Evolutionary conservation across 2,888 invertebrate species (phyloP), one percentile per base, ranked within the genome.

Genomic region (Erebia aethiops): DNA sequence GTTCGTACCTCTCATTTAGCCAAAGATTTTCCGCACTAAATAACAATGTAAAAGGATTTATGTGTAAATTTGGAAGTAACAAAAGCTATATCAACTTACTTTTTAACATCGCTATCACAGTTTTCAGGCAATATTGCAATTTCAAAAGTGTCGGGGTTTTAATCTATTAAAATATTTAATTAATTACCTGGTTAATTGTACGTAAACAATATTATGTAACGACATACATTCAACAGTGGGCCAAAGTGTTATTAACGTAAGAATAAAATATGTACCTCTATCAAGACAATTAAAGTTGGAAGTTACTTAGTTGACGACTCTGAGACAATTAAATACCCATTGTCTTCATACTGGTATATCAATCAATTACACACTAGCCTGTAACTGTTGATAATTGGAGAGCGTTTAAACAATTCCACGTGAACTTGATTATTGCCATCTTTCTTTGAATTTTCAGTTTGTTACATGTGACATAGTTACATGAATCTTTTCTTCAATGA

Each of bases 1-100:
- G 89, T 80, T 77, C 89, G 79, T 75, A 78, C 78, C 77, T 78
- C 77, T 79, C 74, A 68, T 70, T 72, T 75, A 75, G 73, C 70
- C 74, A 76, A 73, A 76, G 74, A 76, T 75, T 69, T 71, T 77
- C 73, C 75, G 75, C 74, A 72, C 74, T 72, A 75, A 76, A 75
- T 75, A 72, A 73, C 71, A 72, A 68, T 70, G 70, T 70, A 52
- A 56, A 35, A 72, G 49, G 57, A 73, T 70, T 67, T 67, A 70
- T 71, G 62, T 61, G 57, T 56, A 57, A 49, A 35, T 69, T 35
- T 35, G 35, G 67, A 67, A 49, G 66, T 52, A 67, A 41, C 49
- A 62, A 62, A 21, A 18, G 46, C n/a, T 16, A 52, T 16, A 16
- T 18, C 9, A 16, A 16, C n/a, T n/a, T n/a, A 41, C 10, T 60